Conservation (phyloP, 2,888 invertebrate genomes). For the Fragum whitleyi region DNA sequence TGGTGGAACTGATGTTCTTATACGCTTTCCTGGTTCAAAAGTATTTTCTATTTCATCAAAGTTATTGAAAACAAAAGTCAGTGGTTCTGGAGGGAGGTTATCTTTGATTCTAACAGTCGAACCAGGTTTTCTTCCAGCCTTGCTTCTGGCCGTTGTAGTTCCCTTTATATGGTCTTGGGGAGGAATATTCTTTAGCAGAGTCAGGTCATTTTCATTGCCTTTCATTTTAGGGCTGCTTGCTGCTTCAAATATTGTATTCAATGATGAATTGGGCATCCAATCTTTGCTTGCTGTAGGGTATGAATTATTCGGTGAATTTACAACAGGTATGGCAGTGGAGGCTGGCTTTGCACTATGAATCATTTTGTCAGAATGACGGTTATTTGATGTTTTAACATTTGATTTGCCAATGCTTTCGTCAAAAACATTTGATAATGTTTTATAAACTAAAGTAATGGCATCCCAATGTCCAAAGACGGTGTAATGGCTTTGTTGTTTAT, state of each 20-base stretch:
- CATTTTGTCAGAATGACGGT: too few species aligned
- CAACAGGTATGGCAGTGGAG: too few species aligned
- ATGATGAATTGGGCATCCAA: too few species aligned
- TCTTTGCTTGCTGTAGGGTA: too few species aligned
- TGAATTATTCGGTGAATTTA: too few species aligned
- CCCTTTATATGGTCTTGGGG: background rate
- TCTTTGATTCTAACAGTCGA: slow-evolving; percentile 9
- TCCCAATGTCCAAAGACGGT: slow-evolving; percentile 55
- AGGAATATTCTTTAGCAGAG: too few species aligned
- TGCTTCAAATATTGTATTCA: too few species aligned
- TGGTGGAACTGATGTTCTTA: background rate
- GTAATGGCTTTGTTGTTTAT: slow-evolving; percentile 31
- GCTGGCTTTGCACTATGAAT: too few species aligned
- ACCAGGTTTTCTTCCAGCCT: slow-evolving; percentile 25
- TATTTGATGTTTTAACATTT: too few species aligned
- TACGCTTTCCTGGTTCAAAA: background rate
- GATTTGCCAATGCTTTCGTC: background rate
- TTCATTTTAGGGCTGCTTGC: too few species aligned
- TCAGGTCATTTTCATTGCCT: too few species aligned
- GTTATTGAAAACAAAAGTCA: too few species aligned
- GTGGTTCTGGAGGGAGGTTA: slow-evolving; percentile 24
- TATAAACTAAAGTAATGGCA: slow-evolving; percentile 44
- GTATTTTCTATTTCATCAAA: background rate
- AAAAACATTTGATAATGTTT: slow-evolving; percentile 33
- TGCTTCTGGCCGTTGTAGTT: background rate